phyloP scores from a whole-genome alignment of 2,888 invertebrate genomes.

The Petrolisthes cinctipes region DNA sequence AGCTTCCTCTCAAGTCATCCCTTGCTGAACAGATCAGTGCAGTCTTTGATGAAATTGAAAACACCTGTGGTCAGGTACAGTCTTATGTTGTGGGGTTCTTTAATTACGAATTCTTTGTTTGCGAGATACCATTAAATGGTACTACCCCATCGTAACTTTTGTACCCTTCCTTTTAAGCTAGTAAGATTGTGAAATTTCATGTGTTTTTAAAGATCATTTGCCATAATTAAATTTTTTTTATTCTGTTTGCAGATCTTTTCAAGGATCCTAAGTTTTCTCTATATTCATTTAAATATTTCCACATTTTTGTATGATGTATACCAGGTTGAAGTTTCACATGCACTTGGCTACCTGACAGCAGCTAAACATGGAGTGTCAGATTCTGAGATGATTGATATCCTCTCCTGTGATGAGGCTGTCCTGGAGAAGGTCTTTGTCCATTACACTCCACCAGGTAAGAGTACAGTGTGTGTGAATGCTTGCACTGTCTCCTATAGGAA shows the following conservation, averaged over 20 bases:
- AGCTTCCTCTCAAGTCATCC: slow-evolving; percentile 74
- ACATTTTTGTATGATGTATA: not conserved
- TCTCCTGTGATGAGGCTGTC: slow-evolving; percentile 69
- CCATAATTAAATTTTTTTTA: not conserved
- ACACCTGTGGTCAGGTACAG: slow-evolving; percentile 76
- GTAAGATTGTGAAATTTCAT: no score
- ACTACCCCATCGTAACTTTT: no score
- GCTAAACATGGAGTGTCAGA: slow-evolving; percentile 84
- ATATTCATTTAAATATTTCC: not conserved
- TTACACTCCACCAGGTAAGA: slow-evolving; percentile 54
- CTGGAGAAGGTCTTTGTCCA: slow-evolving; percentile 66
- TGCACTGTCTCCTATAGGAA: no score
- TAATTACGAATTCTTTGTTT: no score
- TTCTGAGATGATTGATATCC: slow-evolving; percentile 80
- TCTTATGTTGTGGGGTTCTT: no score
- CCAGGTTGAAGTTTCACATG: slow-evolving; percentile 69
- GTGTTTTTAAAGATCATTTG: no score
- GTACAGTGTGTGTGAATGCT: slow-evolving; percentile 8
- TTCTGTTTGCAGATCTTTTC: not conserved
- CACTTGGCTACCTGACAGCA: slow-evolving; percentile 81
- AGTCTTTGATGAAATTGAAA: slow-evolving; percentile 79
- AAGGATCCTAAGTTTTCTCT: not conserved
- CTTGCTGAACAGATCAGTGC: slow-evolving; percentile 77
- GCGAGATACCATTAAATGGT: no score
- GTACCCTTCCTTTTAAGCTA: no score